Base-by-base conservation (phyloP, 2,797 vertebrate species). In the Gila robusta region DNA sequence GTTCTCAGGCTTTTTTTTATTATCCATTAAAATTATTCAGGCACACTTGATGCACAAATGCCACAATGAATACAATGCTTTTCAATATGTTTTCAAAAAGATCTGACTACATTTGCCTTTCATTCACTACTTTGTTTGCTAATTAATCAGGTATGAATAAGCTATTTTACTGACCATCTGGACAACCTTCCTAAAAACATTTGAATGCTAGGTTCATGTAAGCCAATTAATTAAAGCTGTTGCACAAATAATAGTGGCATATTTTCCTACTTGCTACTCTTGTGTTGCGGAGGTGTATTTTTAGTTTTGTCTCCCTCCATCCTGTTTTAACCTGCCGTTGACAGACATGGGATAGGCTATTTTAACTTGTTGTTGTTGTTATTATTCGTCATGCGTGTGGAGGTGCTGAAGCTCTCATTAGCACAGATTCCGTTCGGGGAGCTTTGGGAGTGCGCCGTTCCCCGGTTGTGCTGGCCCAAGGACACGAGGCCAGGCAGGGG, bases 281-380 rank as follows among this genome's bases (percentile, higher is more conserved):
- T 69, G 16, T n/a, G 1, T 23, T 32, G 41, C 2, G 21, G 41
- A 83, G 71, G 71, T 32, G 21, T 85, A 62, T 62, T 80, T 56
- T 62, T 37, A 32, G 59, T 26, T 54, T 56, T 10, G 44, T 47
- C 8, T 26, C n/a, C 37, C 26, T 79, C 44, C 10, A 21, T 69
- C 37, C 54, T 70, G 35, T 59, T 67, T 84, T n/a, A 67, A n/a
- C 26, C 26, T 85, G 64, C 49, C 47, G 26, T 47, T 64, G 78
- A 81, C n/a, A 85, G 77, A 73, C 41, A 54, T 74, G 78, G 54
- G 78, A 6, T 67, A 14, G 69, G 6, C 79, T 74, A 73, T 86
- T 86, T 74, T 81, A n/a, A 85, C 39, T 47, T 39, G 23, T 80
- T 86, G 56, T 85, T 79, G 56, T 59, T 72, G 49, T 44, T 83